Base-by-base conservation (phyloP, 1,140 invertebrate species). In the Rhyacophila brunnea region DNA sequence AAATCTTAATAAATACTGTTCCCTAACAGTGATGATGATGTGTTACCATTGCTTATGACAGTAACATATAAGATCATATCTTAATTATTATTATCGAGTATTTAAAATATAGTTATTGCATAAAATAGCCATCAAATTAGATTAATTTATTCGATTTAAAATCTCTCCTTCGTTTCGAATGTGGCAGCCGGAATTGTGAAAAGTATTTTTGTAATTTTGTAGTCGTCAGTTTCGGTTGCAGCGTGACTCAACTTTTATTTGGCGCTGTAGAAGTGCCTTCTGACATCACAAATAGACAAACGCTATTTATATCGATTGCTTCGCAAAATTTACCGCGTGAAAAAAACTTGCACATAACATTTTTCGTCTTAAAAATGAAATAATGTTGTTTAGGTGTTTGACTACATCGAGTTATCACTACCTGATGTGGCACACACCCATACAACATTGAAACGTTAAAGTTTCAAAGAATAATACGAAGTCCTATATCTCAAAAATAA, bases 371-470 rank as follows among this genome's bases (percentile, higher is more conserved):
- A 34, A 50, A 14, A 50, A 6, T 35, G 23, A 20, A 46, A 9
- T 23, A 20, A 17, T 50, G 63, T 65, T 65, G 63, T 58, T 65
- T 65, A 58, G 63, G 63, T 61, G 63, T 65, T 55, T 58, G 63
- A 44, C 55, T 28, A 65, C 63, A 65, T 65, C 63, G 63, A 49
- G 42, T 28, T 20, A 5, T 17, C 14, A 11, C 14, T 34, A 45
- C n/a, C 36, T 65, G 63, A 65, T 65, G 63, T 55, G 40, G 58
- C 63, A 65, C 63, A 65, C 58, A 60, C 63, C 63, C 63, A 65
- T 65, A 44, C 63, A 65, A 65, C 63, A 50, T 14, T 34, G 47
- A 13, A 13, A 35, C 10, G 38, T 40, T 40, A 5, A 28, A 3
- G 23, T 28, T 28, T 28, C 23, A 28, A 28, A 28, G 9, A 28